Percentiles rank a stretch among this genome's conserved stretches.
These are phyloP conservation scores for Caerostris darwini DNA, from an alignment of 1,140 invertebrate species.

Conservation along the genomic window DNA sequence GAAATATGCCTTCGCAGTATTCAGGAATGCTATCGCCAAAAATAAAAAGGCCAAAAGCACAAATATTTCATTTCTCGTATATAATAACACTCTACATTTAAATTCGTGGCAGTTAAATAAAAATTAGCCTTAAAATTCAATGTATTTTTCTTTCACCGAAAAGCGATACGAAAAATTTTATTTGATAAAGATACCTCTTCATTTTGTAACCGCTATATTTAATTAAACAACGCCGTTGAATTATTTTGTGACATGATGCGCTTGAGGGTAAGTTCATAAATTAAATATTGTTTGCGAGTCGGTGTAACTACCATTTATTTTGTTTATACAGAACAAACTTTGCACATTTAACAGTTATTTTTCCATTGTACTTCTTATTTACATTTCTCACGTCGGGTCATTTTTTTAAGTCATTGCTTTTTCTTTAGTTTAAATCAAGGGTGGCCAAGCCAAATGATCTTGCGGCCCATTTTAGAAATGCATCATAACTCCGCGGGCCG, in stretches of 20 bases:
- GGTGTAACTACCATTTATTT: not conserved
- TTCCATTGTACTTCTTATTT: not conserved
- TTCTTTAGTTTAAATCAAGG: too few species aligned
- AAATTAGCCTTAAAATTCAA: slow-evolving; percentile 25
- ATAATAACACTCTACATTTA: not conserved
- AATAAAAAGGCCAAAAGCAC: not conserved
- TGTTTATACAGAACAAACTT: not conserved
- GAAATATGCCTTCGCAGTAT: not conserved
- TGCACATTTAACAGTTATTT: not conserved
- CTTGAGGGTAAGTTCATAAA: not conserved
- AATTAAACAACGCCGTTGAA: slow-evolving; percentile 11
- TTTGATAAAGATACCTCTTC: slow-evolving; percentile 26
- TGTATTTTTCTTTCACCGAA: not conserved
- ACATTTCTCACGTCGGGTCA: not conserved
- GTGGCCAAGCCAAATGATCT: too few species aligned
- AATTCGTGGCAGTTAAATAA: slow-evolving; percentile 14
- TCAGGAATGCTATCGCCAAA: not conserved
- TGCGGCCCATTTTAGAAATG: too few species aligned
- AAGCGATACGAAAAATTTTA: not conserved
- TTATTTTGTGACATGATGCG: not conserved
- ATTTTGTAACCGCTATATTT: slow-evolving; percentile 16
- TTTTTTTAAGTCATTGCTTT: not conserved
- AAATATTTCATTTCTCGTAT: slow-evolving; percentile 24
- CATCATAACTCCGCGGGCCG: too few species aligned
- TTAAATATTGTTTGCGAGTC: not conserved